phyloP scores from a whole-genome alignment of 2,797 vertebrate genomes.

The Lepilemur ruficaudatus region DNA sequence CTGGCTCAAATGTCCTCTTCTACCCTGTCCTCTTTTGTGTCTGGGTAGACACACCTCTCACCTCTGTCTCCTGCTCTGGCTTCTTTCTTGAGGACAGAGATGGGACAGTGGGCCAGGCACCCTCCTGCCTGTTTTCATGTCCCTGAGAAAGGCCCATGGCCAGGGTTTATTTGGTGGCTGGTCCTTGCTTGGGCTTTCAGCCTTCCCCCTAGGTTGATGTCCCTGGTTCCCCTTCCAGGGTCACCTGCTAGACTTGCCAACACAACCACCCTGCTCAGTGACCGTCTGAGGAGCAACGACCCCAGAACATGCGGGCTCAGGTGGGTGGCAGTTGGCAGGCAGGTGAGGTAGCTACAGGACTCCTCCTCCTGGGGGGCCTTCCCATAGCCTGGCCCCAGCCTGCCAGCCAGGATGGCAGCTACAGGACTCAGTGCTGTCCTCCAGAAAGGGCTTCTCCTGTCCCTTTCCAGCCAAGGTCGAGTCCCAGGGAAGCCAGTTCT shows the following conservation, averaged over 20 bases:
- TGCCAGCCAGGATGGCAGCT: not conserved
- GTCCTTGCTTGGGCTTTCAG: not conserved
- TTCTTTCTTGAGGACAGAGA: not conserved
- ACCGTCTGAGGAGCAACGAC: not conserved
- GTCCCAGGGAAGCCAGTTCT: not conserved
- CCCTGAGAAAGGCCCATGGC: not conserved
- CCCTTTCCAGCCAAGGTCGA: not conserved
- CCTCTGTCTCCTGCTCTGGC: not conserved
- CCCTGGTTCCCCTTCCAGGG: not conserved
- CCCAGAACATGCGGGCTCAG: not conserved
- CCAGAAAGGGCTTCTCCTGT: not conserved
- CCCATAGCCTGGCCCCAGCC: not conserved
- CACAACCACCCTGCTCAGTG: not conserved
- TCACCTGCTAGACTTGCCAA: not conserved
- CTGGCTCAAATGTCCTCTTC: not conserved
- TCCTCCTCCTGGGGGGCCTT: not conserved
- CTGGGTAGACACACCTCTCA: not conserved
- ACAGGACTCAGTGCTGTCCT: not conserved
- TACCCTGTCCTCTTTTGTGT: not conserved
- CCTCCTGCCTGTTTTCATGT: not conserved
- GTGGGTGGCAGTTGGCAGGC: not conserved
- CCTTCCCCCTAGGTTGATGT: not conserved
- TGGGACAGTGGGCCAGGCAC: not conserved
- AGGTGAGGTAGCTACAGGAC: not conserved
- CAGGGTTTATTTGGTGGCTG: not conserved